These are phyloP conservation scores for Lycia hirtaria DNA, from an alignment of 2,888 invertebrate genomes.

Conservation along the genomic window DNA sequence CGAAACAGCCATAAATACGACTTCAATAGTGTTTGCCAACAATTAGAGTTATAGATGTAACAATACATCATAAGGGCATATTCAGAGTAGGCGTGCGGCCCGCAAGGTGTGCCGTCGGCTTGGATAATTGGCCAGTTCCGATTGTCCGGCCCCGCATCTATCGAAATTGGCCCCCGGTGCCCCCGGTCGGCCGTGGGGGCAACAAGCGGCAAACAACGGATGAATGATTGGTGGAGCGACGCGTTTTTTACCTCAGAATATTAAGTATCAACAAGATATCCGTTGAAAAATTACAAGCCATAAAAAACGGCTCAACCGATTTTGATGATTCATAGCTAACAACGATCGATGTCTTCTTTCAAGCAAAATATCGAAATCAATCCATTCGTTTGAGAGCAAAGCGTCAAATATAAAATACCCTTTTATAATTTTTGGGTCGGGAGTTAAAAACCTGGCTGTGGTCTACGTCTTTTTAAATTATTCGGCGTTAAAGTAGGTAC, in stretches of 20 bases:
- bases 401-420: too few species aligned
- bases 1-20: not conserved
- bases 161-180: constrained; percentile 22
- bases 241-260: not conserved
- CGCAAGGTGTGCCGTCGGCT: constrained; percentile 75
- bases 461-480: too few species aligned
- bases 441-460: too few species aligned
- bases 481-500: too few species aligned
- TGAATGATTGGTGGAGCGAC: constrained; percentile 4
- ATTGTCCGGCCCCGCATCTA: constrained; percentile 52
- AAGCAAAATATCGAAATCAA: too few species aligned
- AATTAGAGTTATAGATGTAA: not conserved
- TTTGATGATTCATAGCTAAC: too few species aligned
- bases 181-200: not conserved
- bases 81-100: constrained; percentile 43
- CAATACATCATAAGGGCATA: constrained; percentile 30
- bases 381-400: too few species aligned
- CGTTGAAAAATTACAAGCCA: not conserved
- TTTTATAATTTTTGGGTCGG: too few species aligned
- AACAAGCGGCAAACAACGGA: constrained; percentile 18
- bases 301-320: not conserved
- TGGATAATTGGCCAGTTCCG: constrained; percentile 74
- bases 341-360: too few species aligned
- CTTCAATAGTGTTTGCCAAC: constrained; percentile 3
- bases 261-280: not conserved